A percentile compares a stretch with the other conserved stretches of the same genome.
These are phyloP conservation scores for Helostoma temminkii DNA, from an alignment of 2,797 vertebrate species.

Conservation along the genomic window DNA sequence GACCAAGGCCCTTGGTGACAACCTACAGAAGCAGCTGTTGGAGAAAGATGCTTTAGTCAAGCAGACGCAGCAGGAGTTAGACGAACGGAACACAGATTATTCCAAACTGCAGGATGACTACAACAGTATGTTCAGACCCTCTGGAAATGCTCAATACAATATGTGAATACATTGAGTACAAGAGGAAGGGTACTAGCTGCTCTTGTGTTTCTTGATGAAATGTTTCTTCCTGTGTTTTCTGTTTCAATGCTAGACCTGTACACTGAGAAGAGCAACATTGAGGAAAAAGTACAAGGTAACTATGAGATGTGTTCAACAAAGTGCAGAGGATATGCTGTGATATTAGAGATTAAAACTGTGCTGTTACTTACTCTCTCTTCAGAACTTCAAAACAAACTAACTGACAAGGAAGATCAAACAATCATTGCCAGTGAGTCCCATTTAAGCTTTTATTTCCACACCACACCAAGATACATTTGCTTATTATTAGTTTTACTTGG, in stretches of 20 bases:
- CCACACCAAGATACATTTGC: not conserved
- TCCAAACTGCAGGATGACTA: conserved; percentile 5
- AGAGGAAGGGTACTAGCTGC: not conserved
- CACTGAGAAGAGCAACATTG: conserved; percentile 14
- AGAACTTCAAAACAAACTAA: conserved; percentile 19
- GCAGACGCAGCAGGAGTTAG: conserved; percentile 22
- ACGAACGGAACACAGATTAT: not conserved
- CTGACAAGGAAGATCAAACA: rapidly evolving
- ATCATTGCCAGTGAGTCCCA: conserved; percentile 49
- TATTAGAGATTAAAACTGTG: not conserved
- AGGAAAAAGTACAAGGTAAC: conserved; percentile 12
- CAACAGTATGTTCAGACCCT: conserved; percentile 18
- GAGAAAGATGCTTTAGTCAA: conserved; percentile 7
- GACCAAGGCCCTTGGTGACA: not conserved
- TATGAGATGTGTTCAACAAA: not conserved
- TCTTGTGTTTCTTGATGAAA: conserved; percentile 4
- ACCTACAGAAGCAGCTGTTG: conserved; percentile 1
- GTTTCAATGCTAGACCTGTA: conserved; percentile 32
- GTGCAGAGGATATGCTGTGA: not conserved
- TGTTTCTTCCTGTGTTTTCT: not conserved
- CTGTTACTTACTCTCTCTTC: conserved; percentile 26
- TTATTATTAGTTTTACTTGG: not conserved
- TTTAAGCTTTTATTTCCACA: not conserved
- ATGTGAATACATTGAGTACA: not conserved
- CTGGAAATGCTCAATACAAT: not conserved